Evolutionary conservation across 2,113 vertebrate genomes (phyloP).

Genomic region (Sapayoa aenigma): DNA sequence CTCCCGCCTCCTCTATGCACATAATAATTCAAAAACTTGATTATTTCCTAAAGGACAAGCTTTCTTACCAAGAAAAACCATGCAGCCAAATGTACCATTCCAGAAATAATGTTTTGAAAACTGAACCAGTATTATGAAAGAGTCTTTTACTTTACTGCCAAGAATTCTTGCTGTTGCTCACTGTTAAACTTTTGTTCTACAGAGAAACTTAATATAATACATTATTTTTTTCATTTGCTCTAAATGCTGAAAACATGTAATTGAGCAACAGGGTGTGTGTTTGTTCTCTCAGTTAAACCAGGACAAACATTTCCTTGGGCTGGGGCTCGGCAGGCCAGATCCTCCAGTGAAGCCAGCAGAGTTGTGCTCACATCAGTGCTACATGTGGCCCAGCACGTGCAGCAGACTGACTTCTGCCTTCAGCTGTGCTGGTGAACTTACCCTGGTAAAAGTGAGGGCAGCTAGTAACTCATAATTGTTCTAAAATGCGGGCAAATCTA

Average conservation of each 20-base stretch:
- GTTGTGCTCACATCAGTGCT: not conserved
- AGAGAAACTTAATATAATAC: conserved; percentile 17
- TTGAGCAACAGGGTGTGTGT: not conserved
- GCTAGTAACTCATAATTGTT: not conserved
- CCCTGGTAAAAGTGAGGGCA: not conserved
- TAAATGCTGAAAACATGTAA: conserved; percentile 16
- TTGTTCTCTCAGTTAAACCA: not conserved
- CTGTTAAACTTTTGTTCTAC: conserved; percentile 56
- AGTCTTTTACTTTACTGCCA: conserved; percentile 48
- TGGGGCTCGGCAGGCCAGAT: not conserved
- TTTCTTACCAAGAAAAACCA: conserved; percentile 58
- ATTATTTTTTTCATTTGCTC: conserved; percentile 34
- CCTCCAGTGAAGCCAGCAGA: not conserved
- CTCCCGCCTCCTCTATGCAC: not conserved
- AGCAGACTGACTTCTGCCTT: not conserved
- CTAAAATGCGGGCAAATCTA: not conserved
- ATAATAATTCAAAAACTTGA: conserved; percentile 54
- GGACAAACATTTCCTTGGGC: not conserved
- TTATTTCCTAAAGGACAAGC: conserved; percentile 65
- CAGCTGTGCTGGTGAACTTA: not conserved
- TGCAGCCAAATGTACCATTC: conserved; percentile 46
- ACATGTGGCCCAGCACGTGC: not conserved
- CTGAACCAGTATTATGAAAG: conserved; percentile 61
- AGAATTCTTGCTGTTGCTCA: conserved; percentile 47
- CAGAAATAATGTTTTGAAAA: conserved; percentile 73